Base-by-base conservation (phyloP, 2,888 invertebrate species). In the Philonicus albiceps region DNA sequence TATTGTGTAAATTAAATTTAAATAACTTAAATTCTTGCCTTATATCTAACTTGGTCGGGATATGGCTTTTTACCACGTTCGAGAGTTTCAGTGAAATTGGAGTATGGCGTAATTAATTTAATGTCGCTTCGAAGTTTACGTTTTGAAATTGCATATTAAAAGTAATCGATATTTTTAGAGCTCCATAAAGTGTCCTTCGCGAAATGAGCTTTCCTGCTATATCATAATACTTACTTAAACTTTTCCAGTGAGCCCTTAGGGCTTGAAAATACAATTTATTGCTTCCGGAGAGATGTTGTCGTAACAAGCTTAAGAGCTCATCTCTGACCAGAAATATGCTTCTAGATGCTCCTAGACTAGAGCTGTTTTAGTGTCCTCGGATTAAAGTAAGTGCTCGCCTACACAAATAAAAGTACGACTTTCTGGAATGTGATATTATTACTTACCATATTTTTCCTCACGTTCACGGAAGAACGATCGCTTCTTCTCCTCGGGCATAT, bases 391-490 rank as follows among this genome's bases (percentile, higher is more conserved):
- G 27, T 31, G 13, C 16, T 5, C 37, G 31, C 74, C 37, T 74
- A 31, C 74, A 31, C n/a, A 74, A 31, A 34, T 74, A 11, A 11
- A 22, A 22, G 27, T 64, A 64, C 13, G 64, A 64, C 22, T 64
- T 64, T 27, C 11, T 64, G 64, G 64, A 64, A 64, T 22, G 2
- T 13, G 27, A 76, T n/a, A 40, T 49, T 43, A 43, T n/a, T 87
- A 90, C 91, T 90, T 90, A 92, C 91, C 92, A 88, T 90, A 90
- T 88, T 91, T 90, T 88, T 90, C 90, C 86, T 91, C 91, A 88
- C 92, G 90, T 89, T 92, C 92, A 86, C 92, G 91, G 89, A 92
- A 92, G 86, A 90, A 89, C 72, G 91, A 91, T 73, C 91, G 89
- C 87, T 92, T 91, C 72, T 91, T 90, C 88, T 91, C 91, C 86